Evolutionary conservation across 2,888 invertebrate species (phyloP), one percentile per base, ranked within the genome.

Genomic region (Hypsopygia costalis): DNA sequence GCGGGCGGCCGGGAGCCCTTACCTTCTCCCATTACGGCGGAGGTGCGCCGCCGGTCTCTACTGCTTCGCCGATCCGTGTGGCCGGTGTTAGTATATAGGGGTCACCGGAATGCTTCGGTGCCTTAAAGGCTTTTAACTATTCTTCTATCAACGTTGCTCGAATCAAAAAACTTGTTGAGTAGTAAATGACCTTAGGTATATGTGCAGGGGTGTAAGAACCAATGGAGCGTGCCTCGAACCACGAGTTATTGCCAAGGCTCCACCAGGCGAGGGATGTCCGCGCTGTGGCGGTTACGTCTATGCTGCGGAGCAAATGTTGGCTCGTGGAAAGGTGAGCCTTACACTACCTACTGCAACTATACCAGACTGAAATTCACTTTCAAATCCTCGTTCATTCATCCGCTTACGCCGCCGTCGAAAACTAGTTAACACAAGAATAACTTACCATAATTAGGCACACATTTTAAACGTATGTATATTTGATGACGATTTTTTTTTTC

Each of bases 281-380:
- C 91, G 96, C 62, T 97, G 96, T 75, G 96, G 96, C 51, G 96
- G 96, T 51, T 95, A 85, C 73, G 97, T 97, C 40, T 97, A 96
- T 81, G 95, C 95, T 49, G 97, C 97, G 46, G 97, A 97, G 86
- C 95, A 96, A 88, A 96, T 96, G 96, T 90, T 97, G 68, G 96
- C 96, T 56, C 92, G 95, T 76, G 96, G 95, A 90, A 92, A 93
- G 91, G 96, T 96, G 91, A 93, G 93, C 7, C 25, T n/a, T 8
- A 5, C 2, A 11, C 3, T 31, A 11, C 91, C 46, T 45, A 9
- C 34, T 33, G 29, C 38, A 27, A 33, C 30, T 20, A 34, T 11
- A 34, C 16, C 41, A 36, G 20, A 40, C 32, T 43, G 21, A 46
- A n/a, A 41, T 39, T 12, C n/a, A n/a, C 20, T 34, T 20, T 34